These are phyloP conservation scores for Mormyrus iriodes DNA, from an alignment of 2,113 vertebrate species.

Conservation along the genomic window DNA sequence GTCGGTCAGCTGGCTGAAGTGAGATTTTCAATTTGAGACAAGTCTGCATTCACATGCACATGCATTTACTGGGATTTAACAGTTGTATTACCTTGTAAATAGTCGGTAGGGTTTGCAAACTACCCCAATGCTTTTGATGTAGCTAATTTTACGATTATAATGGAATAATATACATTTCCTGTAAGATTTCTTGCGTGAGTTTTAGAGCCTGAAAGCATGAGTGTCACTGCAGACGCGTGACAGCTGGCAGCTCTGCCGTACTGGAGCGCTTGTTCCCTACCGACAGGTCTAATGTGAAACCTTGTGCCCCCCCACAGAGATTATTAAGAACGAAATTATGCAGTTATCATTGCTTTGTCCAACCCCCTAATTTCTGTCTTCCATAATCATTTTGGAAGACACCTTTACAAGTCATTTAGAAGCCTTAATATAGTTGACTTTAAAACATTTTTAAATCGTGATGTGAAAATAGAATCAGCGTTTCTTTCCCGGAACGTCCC, in stretches of 20 bases:
- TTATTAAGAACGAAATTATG: background rate
- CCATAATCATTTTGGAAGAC: background rate
- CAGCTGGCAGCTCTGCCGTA: background rate
- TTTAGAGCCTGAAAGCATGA: background rate
- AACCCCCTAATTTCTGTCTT: background rate
- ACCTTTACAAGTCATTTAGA: background rate
- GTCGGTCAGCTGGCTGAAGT: background rate
- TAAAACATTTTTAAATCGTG: background rate
- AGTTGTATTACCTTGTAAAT: background rate
- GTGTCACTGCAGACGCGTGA: background rate
- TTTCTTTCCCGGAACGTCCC: background rate
- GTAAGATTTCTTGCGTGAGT: background rate
- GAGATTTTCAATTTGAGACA: too few species aligned
- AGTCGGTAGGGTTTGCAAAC: background rate
- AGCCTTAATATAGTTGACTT: background rate
- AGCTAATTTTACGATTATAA: background rate
- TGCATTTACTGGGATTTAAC: background rate
- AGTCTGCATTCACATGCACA: too few species aligned
- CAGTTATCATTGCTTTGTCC: background rate
- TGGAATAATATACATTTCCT: background rate
- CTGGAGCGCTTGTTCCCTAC: background rate
- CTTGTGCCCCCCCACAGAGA: background rate
- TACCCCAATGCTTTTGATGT: background rate
- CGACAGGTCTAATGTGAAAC: background rate
- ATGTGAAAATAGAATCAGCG: background rate